Base-by-base conservation (phyloP, 2,113 vertebrate genomes). In the Periophthalmodon schlosseri region DNA sequence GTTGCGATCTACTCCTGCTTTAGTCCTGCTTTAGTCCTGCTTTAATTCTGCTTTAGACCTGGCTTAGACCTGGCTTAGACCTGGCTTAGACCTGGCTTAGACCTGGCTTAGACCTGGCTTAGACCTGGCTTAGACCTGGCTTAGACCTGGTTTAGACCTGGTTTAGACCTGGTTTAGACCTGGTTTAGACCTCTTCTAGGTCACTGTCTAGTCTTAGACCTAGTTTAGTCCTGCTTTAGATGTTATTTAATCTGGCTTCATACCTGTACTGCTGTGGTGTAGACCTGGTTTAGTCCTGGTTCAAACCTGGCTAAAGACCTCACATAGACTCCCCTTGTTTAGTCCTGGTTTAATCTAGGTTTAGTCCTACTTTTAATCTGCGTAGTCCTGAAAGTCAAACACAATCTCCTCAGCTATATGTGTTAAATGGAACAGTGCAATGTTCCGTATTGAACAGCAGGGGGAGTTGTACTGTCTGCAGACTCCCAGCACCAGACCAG, bases 401-500 rank as follows among this genome's bases (percentile, higher is more conserved):
- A 44, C 28, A 28, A 28, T 10, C 39, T 44, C 39, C 39, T 44
- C 39, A 44, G 39, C 10, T 44, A 11, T 10, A 44, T 44, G 28
- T 28, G 28, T 28, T 1, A 28, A 28, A 20, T 54, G 5, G 6
- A 8, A 18, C 6, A 9, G 9, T 2, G 46, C 18, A 7, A 44
- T 21, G 71, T 79, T 2, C 69, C 69, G 34, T 81, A 6, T 39
- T 74, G 34, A 0, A 77, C 92, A 92, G 90, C 78, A 86, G 92
- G 90, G 89, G 92, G 90, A 57, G 81, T 80, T 78, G 68, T 75
- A 80, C 80, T 49, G 80, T 88, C 63, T 75, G 84, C 54, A 36
- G 13, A 16, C 56, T 28, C 60, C 72, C 65, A 80, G 39, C 65
- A 54, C 71, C 79, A 60, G 77, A 47, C 2, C 70, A 56, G 56